A percentile compares a stretch with the other conserved stretches of the same genome.
phyloP scores from a whole-genome alignment of 2,113 vertebrate species.

The Protobothrops mucrosquamatus region DNA sequence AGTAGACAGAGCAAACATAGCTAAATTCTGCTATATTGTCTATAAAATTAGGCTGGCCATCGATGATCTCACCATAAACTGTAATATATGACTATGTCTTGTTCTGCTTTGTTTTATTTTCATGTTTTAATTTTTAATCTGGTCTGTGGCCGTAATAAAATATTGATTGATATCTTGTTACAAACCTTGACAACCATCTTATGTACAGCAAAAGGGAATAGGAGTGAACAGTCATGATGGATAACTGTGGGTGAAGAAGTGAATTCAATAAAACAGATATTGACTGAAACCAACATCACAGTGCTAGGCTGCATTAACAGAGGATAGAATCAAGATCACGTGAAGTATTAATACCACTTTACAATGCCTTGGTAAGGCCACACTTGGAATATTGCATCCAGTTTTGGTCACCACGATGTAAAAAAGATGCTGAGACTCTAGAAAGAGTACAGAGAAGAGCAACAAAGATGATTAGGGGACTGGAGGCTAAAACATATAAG shows the following conservation, averaged over 20 bases:
- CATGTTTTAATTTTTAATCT: background rate
- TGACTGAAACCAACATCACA: background rate
- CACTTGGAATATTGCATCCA: too few relatives aligned
- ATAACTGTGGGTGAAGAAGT: background rate
- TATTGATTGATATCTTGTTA: background rate
- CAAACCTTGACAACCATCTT: background rate
- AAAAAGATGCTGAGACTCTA: too few relatives aligned
- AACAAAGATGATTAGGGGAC: too few relatives aligned
- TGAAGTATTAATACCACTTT: too few relatives aligned
- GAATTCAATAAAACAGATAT: background rate
- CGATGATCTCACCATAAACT: background rate
- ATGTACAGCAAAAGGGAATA: background rate
- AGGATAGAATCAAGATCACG: too few relatives aligned
- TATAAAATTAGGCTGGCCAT: background rate
- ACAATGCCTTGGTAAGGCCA: too few relatives aligned
- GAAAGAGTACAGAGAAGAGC: too few relatives aligned
- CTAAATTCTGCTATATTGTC: background rate
- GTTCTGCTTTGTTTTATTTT: background rate
- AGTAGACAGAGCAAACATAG: background rate
- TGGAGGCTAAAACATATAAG: too few relatives aligned
- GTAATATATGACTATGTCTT: background rate
- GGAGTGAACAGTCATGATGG: slow-evolving; percentile 32
- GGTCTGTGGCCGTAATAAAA: background rate
- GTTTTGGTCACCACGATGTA: too few relatives aligned
- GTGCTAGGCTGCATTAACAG: too few relatives aligned